A percentile compares a stretch with the other conserved stretches of the same genome.
These are phyloP conservation scores for Catocala sponsa DNA, from an alignment of 2,888 invertebrate species.

Conservation along the genomic window DNA sequence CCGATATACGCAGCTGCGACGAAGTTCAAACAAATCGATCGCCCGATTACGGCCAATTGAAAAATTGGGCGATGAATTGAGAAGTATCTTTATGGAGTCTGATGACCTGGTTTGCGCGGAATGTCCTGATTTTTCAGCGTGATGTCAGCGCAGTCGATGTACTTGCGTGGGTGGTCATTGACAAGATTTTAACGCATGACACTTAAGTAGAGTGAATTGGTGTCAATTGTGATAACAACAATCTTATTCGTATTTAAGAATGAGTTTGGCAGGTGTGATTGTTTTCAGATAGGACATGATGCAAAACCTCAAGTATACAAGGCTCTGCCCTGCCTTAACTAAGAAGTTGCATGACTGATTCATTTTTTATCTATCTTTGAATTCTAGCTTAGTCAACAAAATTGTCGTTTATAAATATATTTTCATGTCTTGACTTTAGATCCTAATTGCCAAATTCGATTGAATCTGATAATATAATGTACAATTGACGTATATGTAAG, in stretches of 20 bases:
- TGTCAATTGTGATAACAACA: not conserved
- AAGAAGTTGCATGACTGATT: too few relatives aligned
- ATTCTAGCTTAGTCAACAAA: too few relatives aligned
- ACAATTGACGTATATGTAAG: too few relatives aligned
- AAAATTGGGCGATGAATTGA: slow-evolving; percentile 58
- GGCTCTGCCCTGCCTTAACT: too few relatives aligned
- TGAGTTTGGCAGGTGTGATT: not conserved
- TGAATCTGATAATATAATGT: too few relatives aligned
- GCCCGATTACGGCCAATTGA: slow-evolving; percentile 68
- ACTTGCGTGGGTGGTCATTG: slow-evolving; percentile 4
- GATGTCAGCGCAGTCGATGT: slow-evolving; percentile 12
- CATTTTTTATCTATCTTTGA: too few relatives aligned
- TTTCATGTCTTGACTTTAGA: too few relatives aligned
- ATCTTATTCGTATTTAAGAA: too few relatives aligned
- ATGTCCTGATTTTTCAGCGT: slow-evolving; percentile 25
- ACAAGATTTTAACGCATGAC: slow-evolving; percentile 5
- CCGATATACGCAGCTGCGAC: slow-evolving; percentile 47
- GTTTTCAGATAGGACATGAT: too few relatives aligned
- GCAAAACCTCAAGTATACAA: too few relatives aligned
- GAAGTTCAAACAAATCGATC: slow-evolving; percentile 65
- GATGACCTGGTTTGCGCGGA: slow-evolving; percentile 19
- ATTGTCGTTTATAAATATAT: too few relatives aligned
- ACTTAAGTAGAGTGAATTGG: not conserved
- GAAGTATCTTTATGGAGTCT: slow-evolving; percentile 30
- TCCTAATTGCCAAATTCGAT: too few relatives aligned